Evolutionary conservation across 2,888 invertebrate genomes (phyloP), one percentile per base, ranked within the genome.

Genomic region (Synergus laeviventris): DNA sequence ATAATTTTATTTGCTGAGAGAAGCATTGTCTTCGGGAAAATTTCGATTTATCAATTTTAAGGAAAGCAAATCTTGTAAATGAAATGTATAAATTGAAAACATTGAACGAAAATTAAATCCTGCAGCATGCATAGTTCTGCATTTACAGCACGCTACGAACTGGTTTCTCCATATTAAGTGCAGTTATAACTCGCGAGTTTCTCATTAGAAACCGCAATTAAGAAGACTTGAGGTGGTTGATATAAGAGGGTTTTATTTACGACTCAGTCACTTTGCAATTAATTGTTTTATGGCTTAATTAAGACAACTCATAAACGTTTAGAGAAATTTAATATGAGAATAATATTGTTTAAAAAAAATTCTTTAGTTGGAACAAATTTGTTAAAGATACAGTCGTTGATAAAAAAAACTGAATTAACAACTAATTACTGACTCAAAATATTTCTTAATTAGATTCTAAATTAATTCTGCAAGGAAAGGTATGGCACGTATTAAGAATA

Each of bases 121-220:
- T 18, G 18, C 39, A 39, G 64, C 39, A 12, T 12, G 21, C 38
- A 39, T 42, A 64, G 21, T 64, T 64, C n/a, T 38, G 64, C 64
- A 64, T 21, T 42, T 39, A 64, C 64, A 11, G 21, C 14, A 12
- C 42, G 21, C 21, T 64, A 7, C 39, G 14, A 21, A 11, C 18
- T 38, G 39, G 38, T 64, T 64, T 64, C 64, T 14, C 14, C 21
- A 21, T 39, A 64, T 64, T 39, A 64, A 64, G 21, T 64, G 64
- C 18, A 64, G 36, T 64, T 42, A 64, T 39, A 64, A 64, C 38
- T 64, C 39, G n/a, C 21, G 2, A n/a, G 39, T 39, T 64, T 64
- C 64, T 64, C 64, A 64, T 64, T 64, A 64, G 56, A 64, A 5
- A 39, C 39, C 39, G 12, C 39, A 64, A 64, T 64, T 64, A 64